These are phyloP conservation scores for Sebastes steindachneri DNA, from an alignment of 2,797 vertebrate genomes.

Conservation along the genomic window DNA sequence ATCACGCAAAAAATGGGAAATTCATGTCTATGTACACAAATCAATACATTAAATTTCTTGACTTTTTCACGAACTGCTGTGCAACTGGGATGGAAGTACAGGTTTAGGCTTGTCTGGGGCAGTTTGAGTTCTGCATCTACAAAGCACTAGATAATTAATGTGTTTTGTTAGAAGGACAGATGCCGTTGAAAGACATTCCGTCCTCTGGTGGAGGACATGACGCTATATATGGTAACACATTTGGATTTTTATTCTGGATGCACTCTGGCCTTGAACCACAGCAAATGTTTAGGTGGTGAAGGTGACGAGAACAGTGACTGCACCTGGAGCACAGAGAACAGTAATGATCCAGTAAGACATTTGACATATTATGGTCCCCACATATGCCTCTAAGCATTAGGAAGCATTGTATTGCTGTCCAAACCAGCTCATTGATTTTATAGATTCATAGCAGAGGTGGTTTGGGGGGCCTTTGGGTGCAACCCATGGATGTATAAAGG, in stretches of 20 bases:
- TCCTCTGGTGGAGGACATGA: constrained; percentile 46
- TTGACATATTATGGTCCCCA: constrained; percentile 21
- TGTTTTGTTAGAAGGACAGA: constrained; percentile 29
- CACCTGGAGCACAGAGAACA: constrained; percentile 25
- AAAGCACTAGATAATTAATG: constrained; percentile 48
- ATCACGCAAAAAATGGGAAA: too few species aligned
- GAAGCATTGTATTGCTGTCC: background rate
- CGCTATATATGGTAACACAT: constrained; percentile 39
- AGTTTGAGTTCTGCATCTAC: constrained; percentile 23
- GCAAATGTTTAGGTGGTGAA: constrained; percentile 24
- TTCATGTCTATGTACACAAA: too few species aligned
- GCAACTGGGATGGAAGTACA: background rate
- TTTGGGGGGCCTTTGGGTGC: background rate
- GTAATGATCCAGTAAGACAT: constrained; percentile 19
- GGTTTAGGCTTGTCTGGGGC: constrained; percentile 12
- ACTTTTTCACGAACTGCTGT: too few species aligned
- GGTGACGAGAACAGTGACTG: constrained; percentile 24
- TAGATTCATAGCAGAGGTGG: constrained; percentile 13
- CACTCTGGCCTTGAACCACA: constrained; percentile 23
- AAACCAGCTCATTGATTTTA: constrained; percentile 29
- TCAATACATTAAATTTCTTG: too few species aligned
- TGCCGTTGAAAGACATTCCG: constrained; percentile 45
- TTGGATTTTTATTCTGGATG: constrained; percentile 1
- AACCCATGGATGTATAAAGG: background rate
- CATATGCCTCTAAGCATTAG: background rate